Base-by-base conservation (phyloP, 1,140 invertebrate species). In the Drosophila erecta region DNA sequence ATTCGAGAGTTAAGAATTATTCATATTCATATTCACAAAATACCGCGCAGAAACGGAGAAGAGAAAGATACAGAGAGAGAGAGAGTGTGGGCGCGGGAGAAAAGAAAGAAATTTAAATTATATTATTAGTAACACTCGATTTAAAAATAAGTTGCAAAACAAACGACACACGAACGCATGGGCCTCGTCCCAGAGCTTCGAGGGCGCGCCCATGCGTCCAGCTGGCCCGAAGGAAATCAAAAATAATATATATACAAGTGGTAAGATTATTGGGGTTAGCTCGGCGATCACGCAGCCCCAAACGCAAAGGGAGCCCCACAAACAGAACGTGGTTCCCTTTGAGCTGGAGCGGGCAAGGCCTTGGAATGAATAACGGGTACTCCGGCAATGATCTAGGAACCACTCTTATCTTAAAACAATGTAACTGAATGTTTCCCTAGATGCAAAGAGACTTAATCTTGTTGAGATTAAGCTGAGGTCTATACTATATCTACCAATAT, bases 111-210 rank as follows among this genome's bases (percentile, higher is more conserved):
- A 89, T 89, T 70, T 75, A 84, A 86, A 86, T 86, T 75, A 79
- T 87, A 73, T 89, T 70, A 87, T 87, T 89, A 87, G 83, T 87
- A 76, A 89, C 71, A 89, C 80, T 81, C 74, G 56, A 78, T 65
- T 57, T 72, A 78, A 55, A 79, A 61, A 81, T 61, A 70, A 61
- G 35, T 62, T 62, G 66, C 59, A 59, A 76, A 76, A 3, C 95
- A 95, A 51, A 95, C 95, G 91, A 57, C 94, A 95, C 97, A 96
- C 8, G 95, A 94, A 91, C 98, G 97, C 87, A 89, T 77, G 79
- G 97, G 96, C 66, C 94, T 95, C 72, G 96, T 93, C 89, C 96
- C 67, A 94, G 24, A 93, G 79, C 94, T 81, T 65, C 41, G 47
- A 94, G 54, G 93, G 92, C 78, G 94, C 94, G 46, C 93, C 91